Conservation (phyloP, 2,113 vertebrate genomes). For the Indicator indicator region DNA sequence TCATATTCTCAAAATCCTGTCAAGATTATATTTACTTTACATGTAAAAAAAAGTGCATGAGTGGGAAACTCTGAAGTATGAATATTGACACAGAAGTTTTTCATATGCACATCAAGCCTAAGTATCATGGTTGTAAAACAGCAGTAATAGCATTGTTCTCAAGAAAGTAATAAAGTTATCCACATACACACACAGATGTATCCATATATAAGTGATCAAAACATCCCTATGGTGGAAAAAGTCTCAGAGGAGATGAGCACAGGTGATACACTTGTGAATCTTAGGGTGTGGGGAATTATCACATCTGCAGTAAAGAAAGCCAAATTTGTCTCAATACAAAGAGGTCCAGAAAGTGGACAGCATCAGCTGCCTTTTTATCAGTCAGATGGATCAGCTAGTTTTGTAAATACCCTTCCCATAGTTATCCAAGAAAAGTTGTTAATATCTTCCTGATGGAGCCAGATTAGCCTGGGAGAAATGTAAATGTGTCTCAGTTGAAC, state of each 20-base stretch:
- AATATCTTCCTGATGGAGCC: neutral
- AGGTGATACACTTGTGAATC: accelerated
- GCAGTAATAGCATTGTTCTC: neutral
- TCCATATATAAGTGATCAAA: neutral
- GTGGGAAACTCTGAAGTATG: neutral
- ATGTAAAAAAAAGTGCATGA: neutral
- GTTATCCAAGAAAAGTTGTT: neutral
- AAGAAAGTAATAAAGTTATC: neutral
- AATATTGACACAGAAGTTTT: neutral
- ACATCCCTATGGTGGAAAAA: too few relatives aligned
- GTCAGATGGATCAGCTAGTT: neutral
- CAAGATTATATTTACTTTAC: neutral
- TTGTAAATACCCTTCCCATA: neutral
- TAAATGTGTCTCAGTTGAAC: neutral
- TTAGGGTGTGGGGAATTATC: neutral
- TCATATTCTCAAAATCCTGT: neutral
- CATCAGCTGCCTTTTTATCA: neutral
- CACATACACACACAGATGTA: neutral
- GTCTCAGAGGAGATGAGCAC: too few relatives aligned
- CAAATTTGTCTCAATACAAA: neutral
- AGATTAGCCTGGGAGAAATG: neutral
- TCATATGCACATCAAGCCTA: neutral
- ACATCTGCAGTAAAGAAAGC: neutral
- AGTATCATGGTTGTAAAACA: neutral
- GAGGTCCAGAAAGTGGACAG: accelerated